Base-by-base conservation (phyloP, 2,888 invertebrate species). In the Gandaritis pyraliata region DNA sequence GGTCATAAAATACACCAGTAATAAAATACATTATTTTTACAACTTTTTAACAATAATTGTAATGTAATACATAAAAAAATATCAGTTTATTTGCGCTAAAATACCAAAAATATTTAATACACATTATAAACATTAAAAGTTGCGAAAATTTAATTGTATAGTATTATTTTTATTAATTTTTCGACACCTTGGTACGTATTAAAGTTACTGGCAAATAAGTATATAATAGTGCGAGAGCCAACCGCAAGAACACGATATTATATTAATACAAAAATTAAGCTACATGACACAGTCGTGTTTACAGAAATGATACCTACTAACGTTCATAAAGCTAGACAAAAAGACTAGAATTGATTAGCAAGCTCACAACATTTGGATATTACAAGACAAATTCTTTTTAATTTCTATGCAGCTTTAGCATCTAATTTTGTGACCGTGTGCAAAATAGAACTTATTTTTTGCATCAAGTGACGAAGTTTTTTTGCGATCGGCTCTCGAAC, bases 141-240 rank as follows among this genome's bases (percentile, higher is more conserved):
- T 70, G 63, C 70, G 64, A 57, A 76, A 77, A 55, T 30, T 59
- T 74, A 75, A 74, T 74, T 72, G 63, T 71, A 71, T 72, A 63
- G 58, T 61, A 65, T 48, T 54, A 5, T 61, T 41, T 68, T 65
- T 66, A 66, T 64, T 58, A 58, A 61, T 65, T 62, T 59, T 65
- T 49, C 61, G 65, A 71, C 74, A 71, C 72, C 65, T 73, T 55
- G 30, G 57, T 33, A 57, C 61, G 69, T 73, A 76, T 70, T 65
- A 73, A 70, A 53, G n/a, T 65, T 69, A 65, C 74, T 70, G 56
- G 58, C 38, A 55, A 65, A 57, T 58, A 57, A 33, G 23, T 23
- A 33, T 8, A 33, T 33, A 10, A 33, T 33, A 33, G 33, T 33
- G 33, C 33, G 33, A 33, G 33, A 33, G 33, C 1, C 33, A 5